Evolutionary conservation across 1,140 invertebrate species (phyloP), one percentile per base, ranked within the genome.

Genomic region (Drosophila asahinai): DNA sequence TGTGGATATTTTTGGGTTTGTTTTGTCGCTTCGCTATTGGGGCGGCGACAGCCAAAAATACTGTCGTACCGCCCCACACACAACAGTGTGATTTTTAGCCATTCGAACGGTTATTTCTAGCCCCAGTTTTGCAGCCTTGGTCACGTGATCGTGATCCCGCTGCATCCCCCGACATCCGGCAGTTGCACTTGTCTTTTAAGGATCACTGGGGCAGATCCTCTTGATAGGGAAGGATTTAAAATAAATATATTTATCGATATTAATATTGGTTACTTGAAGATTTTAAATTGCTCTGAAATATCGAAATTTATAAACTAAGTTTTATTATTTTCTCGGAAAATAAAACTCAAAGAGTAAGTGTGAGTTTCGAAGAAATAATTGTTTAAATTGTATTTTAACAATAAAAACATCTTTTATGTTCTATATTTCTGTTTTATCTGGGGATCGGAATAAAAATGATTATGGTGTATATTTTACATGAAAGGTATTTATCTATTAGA

Each of bases 1-100:
- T 55, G 62, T 54, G 48, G 45, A 73, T 73, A 80, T 84, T 84
- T 86, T 58, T 67, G 66, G 67, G 68, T 86, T 81, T 81, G 67
- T 84, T 86, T 81, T 72, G 47, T 60, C 55, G 67, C 43, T 61
- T 60, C 36, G 65, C 36, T 71, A 36, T 71, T 51, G 70, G 58
- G 45, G 55, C 67, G 67, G 72, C 66, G 58, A 80, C 78, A 81
- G 81, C 73, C 77, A 78, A 64, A 86, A 86, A 86, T 86, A 86
- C 79, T 79, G 64, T 45, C 66, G 57, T 22, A 55, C 52, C 52
- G 52, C 51, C 30, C 51, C 17, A 54, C 52, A 55, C 52, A 55
- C 33, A 55, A 47, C 47, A 71, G 59, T 75, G 64, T 58, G 80
- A 63, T 61, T 73, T 67, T 80, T 72, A 65, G 70, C 45, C 59